A percentile compares a stretch with the other conserved stretches of the same genome.
Evolutionary conservation across 2,888 invertebrate species (phyloP).

Genomic region (Athripsodes cinereus): DNA sequence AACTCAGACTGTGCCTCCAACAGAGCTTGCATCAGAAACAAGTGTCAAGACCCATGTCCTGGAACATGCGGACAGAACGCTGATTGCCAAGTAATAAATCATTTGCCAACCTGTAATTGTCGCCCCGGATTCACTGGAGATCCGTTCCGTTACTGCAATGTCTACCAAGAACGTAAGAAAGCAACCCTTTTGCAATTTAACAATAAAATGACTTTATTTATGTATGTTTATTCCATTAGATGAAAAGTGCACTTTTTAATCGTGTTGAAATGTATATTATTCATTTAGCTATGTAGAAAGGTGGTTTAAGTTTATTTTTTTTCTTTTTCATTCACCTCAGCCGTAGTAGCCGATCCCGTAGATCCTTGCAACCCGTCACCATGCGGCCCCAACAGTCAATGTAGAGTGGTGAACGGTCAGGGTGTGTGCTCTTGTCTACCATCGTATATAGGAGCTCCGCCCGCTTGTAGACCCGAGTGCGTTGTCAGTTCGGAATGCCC

Average conservation of each 20-base stretch:
- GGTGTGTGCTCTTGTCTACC: too few relatives aligned
- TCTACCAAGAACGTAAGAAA: conserved; percentile 43
- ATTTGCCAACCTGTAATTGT: conserved; percentile 74
- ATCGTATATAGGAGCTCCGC: too few relatives aligned
- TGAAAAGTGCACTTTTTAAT: neutral
- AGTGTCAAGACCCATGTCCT: conserved; percentile 77
- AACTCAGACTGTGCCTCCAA: conserved; percentile 75
- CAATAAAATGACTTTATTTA: neutral
- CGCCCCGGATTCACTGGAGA: conserved; percentile 70
- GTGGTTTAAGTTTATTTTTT: too few relatives aligned
- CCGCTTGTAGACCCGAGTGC: too few relatives aligned
- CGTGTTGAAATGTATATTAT: neutral
- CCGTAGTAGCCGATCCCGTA: too few relatives aligned
- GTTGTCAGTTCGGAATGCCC: too few relatives aligned
- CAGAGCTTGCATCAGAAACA: conserved; percentile 75
- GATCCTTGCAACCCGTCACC: too few relatives aligned
- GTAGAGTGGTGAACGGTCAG: too few relatives aligned
- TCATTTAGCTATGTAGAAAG: neutral
- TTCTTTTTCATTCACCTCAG: too few relatives aligned
- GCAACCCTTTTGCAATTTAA: neutral
- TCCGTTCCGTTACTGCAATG: conserved; percentile 68
- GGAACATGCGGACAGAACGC: conserved; percentile 81
- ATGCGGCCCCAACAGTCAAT: too few relatives aligned
- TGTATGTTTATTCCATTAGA: conserved; percentile 18
- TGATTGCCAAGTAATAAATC: conserved; percentile 75